Evolutionary conservation across 2,797 vertebrate genomes (phyloP), one percentile per base, ranked within the genome.

Genomic region (Arnoldichthys spilopterus): DNA sequence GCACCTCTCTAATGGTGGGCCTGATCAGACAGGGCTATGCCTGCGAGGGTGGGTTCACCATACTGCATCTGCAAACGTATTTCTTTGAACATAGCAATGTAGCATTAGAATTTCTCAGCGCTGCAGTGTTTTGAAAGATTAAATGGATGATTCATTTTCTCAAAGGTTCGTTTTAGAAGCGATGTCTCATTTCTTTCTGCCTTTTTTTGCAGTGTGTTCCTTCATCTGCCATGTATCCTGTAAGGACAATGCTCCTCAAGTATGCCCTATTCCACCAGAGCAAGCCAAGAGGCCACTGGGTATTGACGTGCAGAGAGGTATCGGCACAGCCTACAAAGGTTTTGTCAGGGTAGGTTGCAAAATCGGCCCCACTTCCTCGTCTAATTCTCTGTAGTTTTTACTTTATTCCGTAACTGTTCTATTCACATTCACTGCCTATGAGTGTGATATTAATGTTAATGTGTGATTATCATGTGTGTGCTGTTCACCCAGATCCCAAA

Each of bases 1-100:
- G 98, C 90, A 97, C 95, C n/a, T 98, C 98, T 0, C 92, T 99
- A 64, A 98, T 99, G 97, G 96, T 98, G 75, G 97, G 98, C 22
- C 93, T 98, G 70, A 90, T 94, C 83, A 92, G 97, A n/a, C 98
- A 99, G 89, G 98, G 98, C 62, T 98, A 95, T 11, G 95, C 96
- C 88, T 99, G 98, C 0, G 97, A 99, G 59, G 97, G 98, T 99
- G 88, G 91, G 92, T 88, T 24, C 58, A 12, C 61, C 2, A 62
- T 15, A 45, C 28, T 22, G 4, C 63, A 37, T 24, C 3, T 18
- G 32, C 2, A n/a, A 20, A 28, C 7, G 12, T 58, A 26, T 9
- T 32, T 70, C 9, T 11, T 26, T 43, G 8, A 43, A 13, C 0
- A 64, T 1, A 40, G 8, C 7, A 40, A 11, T 40, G 7, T 2